Conservation (phyloP, 1,140 invertebrate species). For the Pectinophora gossypiella region DNA sequence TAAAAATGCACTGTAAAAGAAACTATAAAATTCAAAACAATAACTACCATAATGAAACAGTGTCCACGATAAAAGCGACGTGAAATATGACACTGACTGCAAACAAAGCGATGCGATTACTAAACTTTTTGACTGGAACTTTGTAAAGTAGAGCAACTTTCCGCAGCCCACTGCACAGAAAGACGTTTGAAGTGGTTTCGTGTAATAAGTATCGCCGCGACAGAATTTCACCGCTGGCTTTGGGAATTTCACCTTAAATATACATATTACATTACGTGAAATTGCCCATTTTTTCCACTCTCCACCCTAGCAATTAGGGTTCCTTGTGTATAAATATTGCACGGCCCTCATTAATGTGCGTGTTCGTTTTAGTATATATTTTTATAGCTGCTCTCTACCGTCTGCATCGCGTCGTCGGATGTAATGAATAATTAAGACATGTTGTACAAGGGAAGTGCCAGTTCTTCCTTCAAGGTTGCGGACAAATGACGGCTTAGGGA, state of each 20-base stretch:
- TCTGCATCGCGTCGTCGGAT: conserved; percentile 50
- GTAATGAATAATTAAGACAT: conserved; percentile 70
- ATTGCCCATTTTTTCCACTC: conserved; percentile 76
- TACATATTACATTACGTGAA: conserved; percentile 75
- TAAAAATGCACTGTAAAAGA: too few species aligned
- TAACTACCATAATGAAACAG: too few species aligned
- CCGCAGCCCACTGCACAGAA: conserved; percentile 26
- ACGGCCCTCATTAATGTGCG: conserved; percentile 70
- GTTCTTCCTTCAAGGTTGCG: conserved; percentile 28
- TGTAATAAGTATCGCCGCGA: conserved; percentile 64
- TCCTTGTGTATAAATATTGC: conserved; percentile 73
- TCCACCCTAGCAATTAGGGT: conserved; percentile 74
- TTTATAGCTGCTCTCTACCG: conserved; percentile 58
- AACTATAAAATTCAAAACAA: too few species aligned
- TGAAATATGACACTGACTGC: too few species aligned
- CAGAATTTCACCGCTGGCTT: conserved; percentile 55
- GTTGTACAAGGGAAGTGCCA: conserved; percentile 41
- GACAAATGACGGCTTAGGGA: conserved; percentile 11
- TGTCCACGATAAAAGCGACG: too few species aligned
- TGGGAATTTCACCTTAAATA: conserved; percentile 69
- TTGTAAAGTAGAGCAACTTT: conserved; percentile 44
- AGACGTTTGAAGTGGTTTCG: conserved; percentile 68
- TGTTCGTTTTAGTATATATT: conserved; percentile 69
- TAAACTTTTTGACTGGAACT: not conserved
- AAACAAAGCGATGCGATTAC: not conserved